phyloP scores from a whole-genome alignment of 2,113 vertebrate genomes.

The Calypte anna region DNA sequence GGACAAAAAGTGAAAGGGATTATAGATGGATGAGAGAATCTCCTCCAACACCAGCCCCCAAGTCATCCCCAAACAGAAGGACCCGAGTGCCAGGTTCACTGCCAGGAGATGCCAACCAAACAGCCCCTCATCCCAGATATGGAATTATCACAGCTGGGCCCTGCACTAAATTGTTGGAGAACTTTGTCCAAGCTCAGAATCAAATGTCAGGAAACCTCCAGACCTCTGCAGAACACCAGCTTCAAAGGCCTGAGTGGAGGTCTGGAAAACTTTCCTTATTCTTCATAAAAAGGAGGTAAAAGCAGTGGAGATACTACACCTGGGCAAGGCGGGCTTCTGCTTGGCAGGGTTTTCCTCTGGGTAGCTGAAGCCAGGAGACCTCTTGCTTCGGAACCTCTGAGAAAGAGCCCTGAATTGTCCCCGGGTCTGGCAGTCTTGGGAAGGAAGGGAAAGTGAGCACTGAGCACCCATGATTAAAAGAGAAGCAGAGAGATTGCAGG shows the following conservation, averaged over 20 bases:
- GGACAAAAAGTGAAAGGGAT: slow-evolving; percentile 6
- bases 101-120: not conserved
- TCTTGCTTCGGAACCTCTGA: slow-evolving; percentile 66
- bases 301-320: slow-evolving; percentile 18
- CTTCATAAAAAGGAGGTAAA: not conserved
- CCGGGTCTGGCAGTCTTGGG: slow-evolving; percentile 63
- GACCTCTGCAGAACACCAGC: not conserved
- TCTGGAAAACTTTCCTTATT: not conserved
- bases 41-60: not conserved
- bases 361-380: slow-evolving; percentile 74
- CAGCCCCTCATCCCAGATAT: not conserved
- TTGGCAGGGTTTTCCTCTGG: slow-evolving; percentile 67
- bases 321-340: not conserved
- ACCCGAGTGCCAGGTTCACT: not conserved
- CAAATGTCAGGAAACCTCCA: not conserved
- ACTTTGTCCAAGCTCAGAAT: not conserved
- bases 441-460: not conserved
- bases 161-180: not conserved
- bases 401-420: slow-evolving; percentile 73
- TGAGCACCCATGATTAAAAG: not conserved
- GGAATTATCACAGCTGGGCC: not conserved
- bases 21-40: not conserved
- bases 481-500: not conserved
- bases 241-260: not conserved
- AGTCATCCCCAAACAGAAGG: not conserved